Evolutionary conservation across 2,888 invertebrate species (phyloP).

Genomic region (Lasioglossum oenotherae): DNA sequence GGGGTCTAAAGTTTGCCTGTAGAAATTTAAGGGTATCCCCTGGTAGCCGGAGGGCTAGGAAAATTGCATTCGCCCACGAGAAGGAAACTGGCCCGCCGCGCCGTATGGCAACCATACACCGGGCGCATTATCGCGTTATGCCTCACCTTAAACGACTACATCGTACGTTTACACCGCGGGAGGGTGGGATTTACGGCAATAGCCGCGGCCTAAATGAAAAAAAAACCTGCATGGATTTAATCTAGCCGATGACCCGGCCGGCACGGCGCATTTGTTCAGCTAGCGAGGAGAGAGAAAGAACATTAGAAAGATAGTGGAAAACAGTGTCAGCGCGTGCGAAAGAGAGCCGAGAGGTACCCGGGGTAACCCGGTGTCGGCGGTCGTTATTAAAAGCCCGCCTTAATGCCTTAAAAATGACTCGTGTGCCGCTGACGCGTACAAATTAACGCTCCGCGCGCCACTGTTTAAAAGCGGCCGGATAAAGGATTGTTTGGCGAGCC

Average conservation of each 20-base stretch:
- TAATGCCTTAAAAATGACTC: conserved; percentile 49
- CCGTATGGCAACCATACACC: conserved; percentile 8
- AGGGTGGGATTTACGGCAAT: conserved; percentile 53
- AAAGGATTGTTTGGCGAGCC: background rate
- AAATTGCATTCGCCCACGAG: conserved; percentile 69
- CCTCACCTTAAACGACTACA: conserved; percentile 64
- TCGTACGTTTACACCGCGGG: conserved; percentile 59
- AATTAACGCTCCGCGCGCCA: conserved; percentile 24
- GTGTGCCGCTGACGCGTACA: conserved; percentile 38
- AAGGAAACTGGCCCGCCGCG: conserved; percentile 54
- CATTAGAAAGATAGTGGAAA: background rate
- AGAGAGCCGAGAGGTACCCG: background rate
- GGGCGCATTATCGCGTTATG: conserved; percentile 68
- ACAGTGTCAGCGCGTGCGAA: background rate
- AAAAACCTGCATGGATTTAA: conserved; percentile 51
- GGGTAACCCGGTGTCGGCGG: background rate
- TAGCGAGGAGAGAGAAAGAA: background rate
- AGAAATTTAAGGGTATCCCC: conserved; percentile 57
- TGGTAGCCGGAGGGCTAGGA: conserved; percentile 48
- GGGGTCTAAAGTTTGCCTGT: conserved; percentile 53
- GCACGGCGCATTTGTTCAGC: conserved; percentile 18
- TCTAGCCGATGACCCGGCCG: conserved; percentile 43
- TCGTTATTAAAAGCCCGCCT: conserved; percentile 40
- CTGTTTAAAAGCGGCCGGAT: conserved; percentile 1
- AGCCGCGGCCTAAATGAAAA: conserved; percentile 52